Evolutionary conservation across 2,113 vertebrate species (phyloP).

Genomic region (Saguinus imperator): DNA sequence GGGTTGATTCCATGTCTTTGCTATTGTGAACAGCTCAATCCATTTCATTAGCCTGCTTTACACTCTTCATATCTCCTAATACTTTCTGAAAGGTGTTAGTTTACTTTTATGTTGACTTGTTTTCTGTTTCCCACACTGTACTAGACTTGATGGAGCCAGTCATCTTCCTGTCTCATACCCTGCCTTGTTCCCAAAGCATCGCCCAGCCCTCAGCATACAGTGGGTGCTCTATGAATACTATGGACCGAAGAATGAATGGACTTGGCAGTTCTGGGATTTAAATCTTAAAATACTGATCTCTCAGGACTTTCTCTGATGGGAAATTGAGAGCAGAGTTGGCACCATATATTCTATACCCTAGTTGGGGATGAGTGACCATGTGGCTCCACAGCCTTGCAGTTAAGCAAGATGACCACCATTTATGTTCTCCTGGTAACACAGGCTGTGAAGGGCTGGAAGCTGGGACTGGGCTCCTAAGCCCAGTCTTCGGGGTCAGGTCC

Average conservation of each 20-base stretch:
- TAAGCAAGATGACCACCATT: background rate
- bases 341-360: rapidly evolving
- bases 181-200: background rate
- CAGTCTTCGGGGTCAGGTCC: background rate
- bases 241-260: background rate
- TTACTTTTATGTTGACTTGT: background rate
- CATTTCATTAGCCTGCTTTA: no score
- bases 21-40: no score
- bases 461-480: background rate
- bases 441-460: background rate
- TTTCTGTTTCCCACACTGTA: background rate
- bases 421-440: background rate
- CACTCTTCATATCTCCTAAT: background rate
- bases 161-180: background rate
- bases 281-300: background rate
- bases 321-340: background rate
- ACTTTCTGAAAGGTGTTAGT: background rate
- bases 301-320: background rate
- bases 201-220: background rate
- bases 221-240: background rate
- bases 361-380: background rate
- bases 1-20: no score
- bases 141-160: background rate
- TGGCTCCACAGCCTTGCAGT: background rate
- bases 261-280: background rate